Evolutionary conservation across 2,113 vertebrate species (phyloP).

Genomic region (Python bivittatus): DNA sequence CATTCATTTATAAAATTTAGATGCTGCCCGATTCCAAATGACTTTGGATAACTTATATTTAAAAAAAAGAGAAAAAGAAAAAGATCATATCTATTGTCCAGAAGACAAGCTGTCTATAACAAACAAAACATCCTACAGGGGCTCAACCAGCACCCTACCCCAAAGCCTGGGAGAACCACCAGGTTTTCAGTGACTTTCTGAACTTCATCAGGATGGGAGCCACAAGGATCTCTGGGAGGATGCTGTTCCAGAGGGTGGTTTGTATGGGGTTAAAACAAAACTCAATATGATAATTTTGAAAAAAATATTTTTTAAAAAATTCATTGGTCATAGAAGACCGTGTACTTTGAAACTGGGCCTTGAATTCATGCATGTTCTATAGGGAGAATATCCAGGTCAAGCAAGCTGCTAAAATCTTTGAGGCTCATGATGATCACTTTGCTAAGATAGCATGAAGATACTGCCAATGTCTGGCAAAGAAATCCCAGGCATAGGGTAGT

Average conservation of each 20-base stretch:
- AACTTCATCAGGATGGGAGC: neutral
- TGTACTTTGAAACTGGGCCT: neutral
- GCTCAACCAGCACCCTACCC: neutral
- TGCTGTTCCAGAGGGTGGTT: neutral
- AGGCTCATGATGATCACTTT: neutral
- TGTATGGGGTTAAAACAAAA: neutral
- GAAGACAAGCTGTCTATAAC: neutral
- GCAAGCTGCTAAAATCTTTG: neutral
- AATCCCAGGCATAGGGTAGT: neutral
- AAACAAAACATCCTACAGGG: neutral
- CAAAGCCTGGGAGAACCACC: neutral
- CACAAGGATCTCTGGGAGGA: neutral
- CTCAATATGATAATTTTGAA: neutral
- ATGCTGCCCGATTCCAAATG: too few species aligned
- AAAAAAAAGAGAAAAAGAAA: neutral
- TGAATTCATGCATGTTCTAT: neutral
- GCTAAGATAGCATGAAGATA: neutral
- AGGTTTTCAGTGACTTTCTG: neutral
- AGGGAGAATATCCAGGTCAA: neutral
- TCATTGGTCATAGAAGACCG: neutral
- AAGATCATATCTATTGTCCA: neutral
- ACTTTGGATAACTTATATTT: neutral
- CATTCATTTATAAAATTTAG: too few species aligned
- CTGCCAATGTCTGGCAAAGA: neutral
- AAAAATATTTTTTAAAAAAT: too few species aligned